These are phyloP conservation scores for Mus pahari DNA, from an alignment of 2,113 vertebrate species.

Conservation along the genomic window DNA sequence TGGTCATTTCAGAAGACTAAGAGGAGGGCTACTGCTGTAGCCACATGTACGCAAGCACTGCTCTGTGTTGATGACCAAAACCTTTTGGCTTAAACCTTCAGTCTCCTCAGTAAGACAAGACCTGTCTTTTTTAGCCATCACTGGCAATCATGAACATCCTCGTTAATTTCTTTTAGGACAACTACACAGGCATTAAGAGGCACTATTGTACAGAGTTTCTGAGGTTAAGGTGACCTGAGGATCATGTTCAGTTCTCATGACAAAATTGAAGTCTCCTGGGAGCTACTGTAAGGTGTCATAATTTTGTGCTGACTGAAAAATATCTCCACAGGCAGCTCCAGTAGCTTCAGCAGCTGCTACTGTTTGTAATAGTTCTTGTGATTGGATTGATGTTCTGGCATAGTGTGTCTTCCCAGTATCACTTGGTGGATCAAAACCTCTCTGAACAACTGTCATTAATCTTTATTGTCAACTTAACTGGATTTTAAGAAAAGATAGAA, in stretches of 20 bases:
- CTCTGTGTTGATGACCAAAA: neutral
- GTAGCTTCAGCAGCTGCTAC: neutral
- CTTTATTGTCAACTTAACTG: neutral
- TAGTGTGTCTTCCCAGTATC: no score
- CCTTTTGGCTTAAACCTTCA: neutral
- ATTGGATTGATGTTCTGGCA: neutral
- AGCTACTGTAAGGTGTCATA: neutral
- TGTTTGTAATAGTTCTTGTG: neutral
- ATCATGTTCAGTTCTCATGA: neutral
- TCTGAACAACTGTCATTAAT: neutral
- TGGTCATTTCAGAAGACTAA: no score
- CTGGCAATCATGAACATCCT: neutral
- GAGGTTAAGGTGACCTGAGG: neutral
- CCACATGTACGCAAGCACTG: no score
- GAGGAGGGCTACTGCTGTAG: neutral
- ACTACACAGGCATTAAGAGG: no score
- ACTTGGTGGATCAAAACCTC: neutral
- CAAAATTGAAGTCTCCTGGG: neutral
- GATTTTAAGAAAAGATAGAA: neutral
- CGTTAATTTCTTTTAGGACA: neutral
- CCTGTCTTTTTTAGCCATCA: neutral
- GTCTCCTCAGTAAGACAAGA: no score
- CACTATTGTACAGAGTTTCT: neutral
- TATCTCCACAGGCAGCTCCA: no score
- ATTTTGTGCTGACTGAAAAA: neutral